These are phyloP conservation scores for Merops nubicus DNA, from an alignment of 2,113 vertebrate species.

Conservation along the genomic window DNA sequence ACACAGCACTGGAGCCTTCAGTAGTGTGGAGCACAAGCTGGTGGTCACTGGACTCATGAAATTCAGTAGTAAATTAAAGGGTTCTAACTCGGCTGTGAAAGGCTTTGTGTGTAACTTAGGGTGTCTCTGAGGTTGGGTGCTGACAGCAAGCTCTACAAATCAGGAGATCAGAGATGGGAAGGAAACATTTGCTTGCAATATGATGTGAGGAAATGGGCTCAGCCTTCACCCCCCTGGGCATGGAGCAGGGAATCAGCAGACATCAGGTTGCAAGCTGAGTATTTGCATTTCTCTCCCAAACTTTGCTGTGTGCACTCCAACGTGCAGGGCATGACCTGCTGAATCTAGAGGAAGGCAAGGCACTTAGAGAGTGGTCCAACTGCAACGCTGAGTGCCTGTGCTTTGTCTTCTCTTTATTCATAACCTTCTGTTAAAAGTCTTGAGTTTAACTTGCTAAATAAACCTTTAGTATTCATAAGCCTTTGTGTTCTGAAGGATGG, in stretches of 20 bases:
- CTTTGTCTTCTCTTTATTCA: background rate
- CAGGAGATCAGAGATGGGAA: background rate
- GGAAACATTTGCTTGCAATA: background rate
- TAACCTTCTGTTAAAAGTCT: background rate
- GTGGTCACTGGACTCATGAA: accelerated
- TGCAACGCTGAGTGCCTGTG: background rate
- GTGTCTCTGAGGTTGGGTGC: background rate
- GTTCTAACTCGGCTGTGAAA: background rate
- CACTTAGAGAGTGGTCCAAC: background rate
- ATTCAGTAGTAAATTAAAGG: background rate
- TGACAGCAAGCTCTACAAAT: background rate
- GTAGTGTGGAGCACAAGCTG: background rate
- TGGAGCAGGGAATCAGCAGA: background rate
- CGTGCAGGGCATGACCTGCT: background rate
- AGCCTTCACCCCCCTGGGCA: background rate
- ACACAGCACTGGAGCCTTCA: background rate
- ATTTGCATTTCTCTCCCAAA: background rate
- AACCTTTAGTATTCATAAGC: background rate
- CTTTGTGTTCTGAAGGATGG: background rate
- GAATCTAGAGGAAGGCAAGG: background rate
- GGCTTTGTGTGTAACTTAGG: accelerated
- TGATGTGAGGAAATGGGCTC: background rate
- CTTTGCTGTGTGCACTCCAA: background rate
- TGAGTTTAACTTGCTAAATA: conserved; percentile 14
- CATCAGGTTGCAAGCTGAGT: background rate